Conservation (phyloP, 2,888 invertebrate species). For the Eugnorisma glareosa region DNA sequence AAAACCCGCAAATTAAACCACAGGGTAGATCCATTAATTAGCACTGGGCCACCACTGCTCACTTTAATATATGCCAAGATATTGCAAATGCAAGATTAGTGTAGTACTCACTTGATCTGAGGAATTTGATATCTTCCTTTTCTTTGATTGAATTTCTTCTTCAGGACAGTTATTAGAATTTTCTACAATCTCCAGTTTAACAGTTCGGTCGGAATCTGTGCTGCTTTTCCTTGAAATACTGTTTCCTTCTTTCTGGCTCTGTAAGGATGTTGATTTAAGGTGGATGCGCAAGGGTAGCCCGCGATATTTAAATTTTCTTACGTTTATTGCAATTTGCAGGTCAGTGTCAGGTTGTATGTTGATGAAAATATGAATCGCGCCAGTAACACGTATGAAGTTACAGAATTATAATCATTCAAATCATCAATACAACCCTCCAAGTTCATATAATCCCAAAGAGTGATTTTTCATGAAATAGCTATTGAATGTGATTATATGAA, state of each 20-base stretch:
- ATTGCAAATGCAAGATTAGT: background rate
- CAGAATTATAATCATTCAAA: too few relatives aligned
- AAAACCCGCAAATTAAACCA: background rate
- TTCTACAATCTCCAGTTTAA: slow-evolving; percentile 43
- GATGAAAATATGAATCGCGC: too few relatives aligned
- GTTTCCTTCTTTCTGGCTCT: slow-evolving; percentile 18
- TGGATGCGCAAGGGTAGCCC: too few relatives aligned
- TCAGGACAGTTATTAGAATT: background rate
- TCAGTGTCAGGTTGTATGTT: too few relatives aligned
- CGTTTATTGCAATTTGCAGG: too few relatives aligned
- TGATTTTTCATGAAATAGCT: too few relatives aligned
- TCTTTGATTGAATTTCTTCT: slow-evolving; percentile 11
- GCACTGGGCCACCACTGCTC: background rate
- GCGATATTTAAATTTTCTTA: too few relatives aligned
- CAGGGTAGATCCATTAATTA: background rate
- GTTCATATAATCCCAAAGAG: too few relatives aligned
- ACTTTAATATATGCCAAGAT: background rate
- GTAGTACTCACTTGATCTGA: slow-evolving; percentile 44
- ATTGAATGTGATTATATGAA: too few relatives aligned
- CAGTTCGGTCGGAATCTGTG: slow-evolving; percentile 52
- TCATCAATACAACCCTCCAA: too few relatives aligned
- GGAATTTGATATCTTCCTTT: slow-evolving; percentile 18
- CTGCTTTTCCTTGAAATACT: slow-evolving; percentile 48
- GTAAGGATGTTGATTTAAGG: slow-evolving; percentile 3
- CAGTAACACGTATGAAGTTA: too few relatives aligned